Conservation (phyloP, 2,113 vertebrate species). For the Gavia stellata region DNA sequence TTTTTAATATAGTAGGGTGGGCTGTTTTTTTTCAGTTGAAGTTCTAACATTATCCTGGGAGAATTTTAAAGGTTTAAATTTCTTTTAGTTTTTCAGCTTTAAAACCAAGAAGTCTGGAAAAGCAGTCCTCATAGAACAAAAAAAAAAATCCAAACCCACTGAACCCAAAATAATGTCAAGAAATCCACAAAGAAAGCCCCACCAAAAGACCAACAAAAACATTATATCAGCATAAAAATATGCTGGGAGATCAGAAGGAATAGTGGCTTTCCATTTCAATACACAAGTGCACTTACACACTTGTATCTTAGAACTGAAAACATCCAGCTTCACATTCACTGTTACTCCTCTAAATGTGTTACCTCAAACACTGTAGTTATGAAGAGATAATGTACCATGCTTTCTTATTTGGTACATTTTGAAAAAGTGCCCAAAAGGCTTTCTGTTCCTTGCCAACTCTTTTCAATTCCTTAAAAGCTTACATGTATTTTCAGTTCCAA, state of each 20-base stretch:
- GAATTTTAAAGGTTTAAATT: not conserved
- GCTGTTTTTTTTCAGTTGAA: not conserved
- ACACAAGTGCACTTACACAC: not conserved
- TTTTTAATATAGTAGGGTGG: not conserved
- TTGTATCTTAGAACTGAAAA: not conserved
- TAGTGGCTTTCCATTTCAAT: not conserved
- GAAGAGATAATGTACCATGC: not conserved
- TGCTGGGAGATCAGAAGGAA: not conserved
- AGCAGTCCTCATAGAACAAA: not conserved
- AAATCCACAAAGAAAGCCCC: not conserved
- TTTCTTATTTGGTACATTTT: not conserved
- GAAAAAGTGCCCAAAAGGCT: not conserved
- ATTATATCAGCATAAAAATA: not conserved
- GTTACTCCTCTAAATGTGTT: not conserved
- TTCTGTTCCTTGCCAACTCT: not conserved
- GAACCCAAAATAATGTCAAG: not conserved
- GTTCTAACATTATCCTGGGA: not conserved
- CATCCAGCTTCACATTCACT: not conserved
- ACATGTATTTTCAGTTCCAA: not conserved
- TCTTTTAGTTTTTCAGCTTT: not conserved
- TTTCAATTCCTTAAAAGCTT: not conserved
- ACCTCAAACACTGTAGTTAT: fast-evolving
- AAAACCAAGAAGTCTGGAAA: not conserved
- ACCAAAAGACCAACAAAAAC: not conserved
- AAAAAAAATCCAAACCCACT: not conserved